Evolutionary conservation across 2,113 vertebrate species (phyloP).

Genomic region (Macrotus californicus): DNA sequence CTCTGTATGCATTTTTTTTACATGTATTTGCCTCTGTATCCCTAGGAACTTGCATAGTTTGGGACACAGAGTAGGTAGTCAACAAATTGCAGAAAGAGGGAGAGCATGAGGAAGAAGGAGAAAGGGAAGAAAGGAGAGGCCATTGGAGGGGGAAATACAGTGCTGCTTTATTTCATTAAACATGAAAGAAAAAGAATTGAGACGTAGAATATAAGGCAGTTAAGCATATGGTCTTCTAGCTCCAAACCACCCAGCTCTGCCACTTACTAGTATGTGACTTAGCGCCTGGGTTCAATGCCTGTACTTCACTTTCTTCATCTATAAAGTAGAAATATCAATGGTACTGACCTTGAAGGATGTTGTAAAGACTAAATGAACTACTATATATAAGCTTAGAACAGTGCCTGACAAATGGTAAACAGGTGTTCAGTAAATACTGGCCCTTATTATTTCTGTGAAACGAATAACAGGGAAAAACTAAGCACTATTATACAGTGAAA

Average conservation of each 20-base stretch:
- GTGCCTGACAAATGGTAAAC: not conserved
- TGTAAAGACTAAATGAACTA: not conserved
- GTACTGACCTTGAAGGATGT: not conserved
- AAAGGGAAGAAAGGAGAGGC: not conserved
- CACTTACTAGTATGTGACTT: not conserved
- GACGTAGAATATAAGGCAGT: not conserved
- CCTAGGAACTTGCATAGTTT: not conserved
- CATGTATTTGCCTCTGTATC: not conserved
- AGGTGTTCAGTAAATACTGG: not conserved
- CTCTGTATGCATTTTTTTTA: not conserved
- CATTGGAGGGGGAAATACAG: not conserved
- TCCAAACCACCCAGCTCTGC: not conserved
- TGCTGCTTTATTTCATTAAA: not conserved
- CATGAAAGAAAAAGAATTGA: not conserved
- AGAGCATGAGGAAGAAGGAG: not conserved
- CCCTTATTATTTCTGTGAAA: constrained; percentile 14
- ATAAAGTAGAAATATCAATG: not conserved
- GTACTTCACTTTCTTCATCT: not conserved
- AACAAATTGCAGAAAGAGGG: not conserved
- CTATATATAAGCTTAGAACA: not conserved
- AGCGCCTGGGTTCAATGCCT: not conserved
- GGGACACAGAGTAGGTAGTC: not conserved
- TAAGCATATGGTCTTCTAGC: not conserved
- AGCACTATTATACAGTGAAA: not conserved
- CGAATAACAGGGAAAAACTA: not conserved